phyloP scores from a whole-genome alignment of 1,140 invertebrate genomes.

The Drosophila sucinea region DNA sequence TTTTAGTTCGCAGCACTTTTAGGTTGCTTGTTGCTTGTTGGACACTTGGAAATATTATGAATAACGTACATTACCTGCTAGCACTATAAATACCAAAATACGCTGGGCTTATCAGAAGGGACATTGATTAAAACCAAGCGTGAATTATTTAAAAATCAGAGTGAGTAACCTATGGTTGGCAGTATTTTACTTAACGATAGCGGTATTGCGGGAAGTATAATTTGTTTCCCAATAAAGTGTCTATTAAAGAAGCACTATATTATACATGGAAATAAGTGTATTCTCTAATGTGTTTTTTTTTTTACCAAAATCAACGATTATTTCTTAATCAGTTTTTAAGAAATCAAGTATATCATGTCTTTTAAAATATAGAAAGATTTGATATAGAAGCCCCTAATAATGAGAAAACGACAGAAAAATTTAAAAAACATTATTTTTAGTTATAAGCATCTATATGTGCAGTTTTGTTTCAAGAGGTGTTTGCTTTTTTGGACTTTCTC shows the following conservation, averaged over 20 bases:
- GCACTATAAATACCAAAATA: slow-evolving; percentile 8
- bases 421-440: too few species aligned
- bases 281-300: too few species aligned
- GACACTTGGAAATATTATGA: background rate
- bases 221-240: background rate
- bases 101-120: background rate
- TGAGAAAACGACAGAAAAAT: too few species aligned
- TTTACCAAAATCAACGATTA: too few species aligned
- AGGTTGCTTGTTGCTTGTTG: slow-evolving; percentile 1
- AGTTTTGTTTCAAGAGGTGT: too few species aligned
- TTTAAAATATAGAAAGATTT: too few species aligned
- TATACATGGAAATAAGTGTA: too few species aligned
- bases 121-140: background rate
- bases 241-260: background rate
- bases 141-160: background rate
- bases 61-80: background rate
- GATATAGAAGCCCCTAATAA: too few species aligned
- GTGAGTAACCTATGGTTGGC: background rate
- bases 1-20: background rate
- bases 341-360: too few species aligned
- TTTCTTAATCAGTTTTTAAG: too few species aligned
- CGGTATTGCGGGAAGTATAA: background rate
- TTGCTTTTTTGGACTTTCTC: too few species aligned
- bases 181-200: background rate
- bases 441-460: too few species aligned